A percentile compares a stretch with the other conserved stretches of the same genome.
These are phyloP conservation scores for Paramuricea clavata DNA, from an alignment of 92 coral and sea anemone species.

Conservation along the genomic window DNA sequence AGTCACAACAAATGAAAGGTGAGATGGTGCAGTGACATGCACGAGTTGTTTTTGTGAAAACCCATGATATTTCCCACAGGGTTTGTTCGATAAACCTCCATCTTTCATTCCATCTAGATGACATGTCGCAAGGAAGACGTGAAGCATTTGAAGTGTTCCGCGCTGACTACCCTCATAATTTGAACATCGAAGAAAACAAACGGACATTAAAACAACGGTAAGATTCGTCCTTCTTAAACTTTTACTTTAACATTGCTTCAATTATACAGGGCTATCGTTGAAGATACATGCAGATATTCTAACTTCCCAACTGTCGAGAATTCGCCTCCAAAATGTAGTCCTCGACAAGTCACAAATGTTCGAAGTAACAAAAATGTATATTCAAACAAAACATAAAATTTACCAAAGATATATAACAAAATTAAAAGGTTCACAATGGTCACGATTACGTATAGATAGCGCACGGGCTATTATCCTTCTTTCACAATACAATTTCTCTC, in stretches of 20 bases:
- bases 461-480: no score
- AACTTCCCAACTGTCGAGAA: no score
- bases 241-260: not conserved
- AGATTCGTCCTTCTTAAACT: not conserved
- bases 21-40: not conserved
- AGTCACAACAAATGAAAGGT: slow-evolving; percentile 41
- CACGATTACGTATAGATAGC: no score
- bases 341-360: no score
- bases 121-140: slow-evolving; percentile 96
- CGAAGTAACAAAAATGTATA: no score
- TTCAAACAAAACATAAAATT: no score
- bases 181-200: slow-evolving; percentile 88
- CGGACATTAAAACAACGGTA: slow-evolving; percentile 84
- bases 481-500: no score
- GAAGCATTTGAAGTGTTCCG: slow-evolving; percentile 96
- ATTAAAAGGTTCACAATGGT: no score
- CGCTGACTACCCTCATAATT: slow-evolving; percentile 87
- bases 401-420: no score
- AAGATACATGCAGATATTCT: not conserved
- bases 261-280: not conserved
- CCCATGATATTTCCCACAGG: not conserved
- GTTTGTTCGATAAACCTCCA: no score
- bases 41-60: not conserved
- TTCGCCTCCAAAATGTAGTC: no score
- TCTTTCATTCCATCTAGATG: slow-evolving; percentile 76